phyloP scores from a whole-genome alignment of 2,797 vertebrate genomes.

The Hypotaenidia philippensis region DNA sequence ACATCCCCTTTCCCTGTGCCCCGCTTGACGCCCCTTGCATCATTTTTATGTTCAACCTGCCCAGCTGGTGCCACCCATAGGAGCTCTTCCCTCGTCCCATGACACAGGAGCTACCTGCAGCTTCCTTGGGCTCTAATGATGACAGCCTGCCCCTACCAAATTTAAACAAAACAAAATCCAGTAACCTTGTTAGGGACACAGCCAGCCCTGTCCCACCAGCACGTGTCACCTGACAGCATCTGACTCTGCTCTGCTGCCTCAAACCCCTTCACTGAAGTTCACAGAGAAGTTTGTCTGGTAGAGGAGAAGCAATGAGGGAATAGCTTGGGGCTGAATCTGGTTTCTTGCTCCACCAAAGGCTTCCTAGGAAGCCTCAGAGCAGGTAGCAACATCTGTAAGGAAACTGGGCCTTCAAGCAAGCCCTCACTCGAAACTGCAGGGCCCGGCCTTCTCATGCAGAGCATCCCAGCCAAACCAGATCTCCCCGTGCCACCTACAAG shows the following conservation, averaged over 20 bases:
- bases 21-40: neutral
- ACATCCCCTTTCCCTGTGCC: neutral
- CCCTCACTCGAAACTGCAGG: neutral
- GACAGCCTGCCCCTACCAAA: neutral
- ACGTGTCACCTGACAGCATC: neutral
- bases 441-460: neutral
- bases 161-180: neutral
- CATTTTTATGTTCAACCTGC: neutral
- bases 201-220: neutral
- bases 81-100: neutral
- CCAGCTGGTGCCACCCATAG: rapidly evolving
- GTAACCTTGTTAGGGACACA: neutral
- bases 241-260: neutral
- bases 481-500: neutral
- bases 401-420: neutral
- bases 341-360: neutral
- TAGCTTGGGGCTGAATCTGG: neutral
- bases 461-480: neutral
- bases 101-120: neutral
- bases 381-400: neutral
- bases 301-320: neutral
- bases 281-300: neutral
- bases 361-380: neutral
- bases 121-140: neutral
- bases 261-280: neutral